Evolutionary conservation across 2,797 vertebrate species (phyloP).

Genomic region (Gallinago stenura): DNA sequence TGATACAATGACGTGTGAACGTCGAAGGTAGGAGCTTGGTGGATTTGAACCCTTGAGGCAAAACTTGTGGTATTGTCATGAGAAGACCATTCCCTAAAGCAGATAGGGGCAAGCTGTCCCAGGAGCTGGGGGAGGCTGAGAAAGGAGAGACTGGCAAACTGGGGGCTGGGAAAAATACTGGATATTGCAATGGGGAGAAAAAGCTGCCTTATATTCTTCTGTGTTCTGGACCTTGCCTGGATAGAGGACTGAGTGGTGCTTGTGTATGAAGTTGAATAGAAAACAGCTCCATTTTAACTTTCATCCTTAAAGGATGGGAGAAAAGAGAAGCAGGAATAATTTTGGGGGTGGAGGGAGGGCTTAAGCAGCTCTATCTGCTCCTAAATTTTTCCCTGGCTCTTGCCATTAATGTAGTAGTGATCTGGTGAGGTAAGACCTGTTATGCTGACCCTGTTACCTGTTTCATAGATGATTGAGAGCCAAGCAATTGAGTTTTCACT

Average conservation of each 20-base stretch:
- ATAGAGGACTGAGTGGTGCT: background rate
- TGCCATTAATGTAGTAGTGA: background rate
- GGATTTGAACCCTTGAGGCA: background rate
- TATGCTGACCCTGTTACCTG: rapidly evolving
- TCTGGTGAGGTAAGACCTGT: background rate
- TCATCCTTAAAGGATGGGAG: background rate
- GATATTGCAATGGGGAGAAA: background rate
- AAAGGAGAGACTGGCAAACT: background rate
- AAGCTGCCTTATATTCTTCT: background rate
- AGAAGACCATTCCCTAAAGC: background rate
- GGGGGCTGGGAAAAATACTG: background rate
- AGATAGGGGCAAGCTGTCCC: background rate
- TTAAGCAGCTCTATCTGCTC: background rate
- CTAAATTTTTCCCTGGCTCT: background rate
- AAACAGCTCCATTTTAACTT: background rate
- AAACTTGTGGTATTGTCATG: background rate
- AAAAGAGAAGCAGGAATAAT: background rate
- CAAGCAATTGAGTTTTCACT: background rate
- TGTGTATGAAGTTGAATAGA: background rate
- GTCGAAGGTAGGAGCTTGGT: background rate
- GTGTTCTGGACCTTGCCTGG: background rate
- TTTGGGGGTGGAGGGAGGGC: background rate
- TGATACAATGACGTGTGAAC: background rate
- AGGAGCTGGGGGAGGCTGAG: background rate
- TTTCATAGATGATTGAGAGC: background rate